Conservation (phyloP, 1,140 invertebrate species). For the Teleopsis dalmanni region DNA sequence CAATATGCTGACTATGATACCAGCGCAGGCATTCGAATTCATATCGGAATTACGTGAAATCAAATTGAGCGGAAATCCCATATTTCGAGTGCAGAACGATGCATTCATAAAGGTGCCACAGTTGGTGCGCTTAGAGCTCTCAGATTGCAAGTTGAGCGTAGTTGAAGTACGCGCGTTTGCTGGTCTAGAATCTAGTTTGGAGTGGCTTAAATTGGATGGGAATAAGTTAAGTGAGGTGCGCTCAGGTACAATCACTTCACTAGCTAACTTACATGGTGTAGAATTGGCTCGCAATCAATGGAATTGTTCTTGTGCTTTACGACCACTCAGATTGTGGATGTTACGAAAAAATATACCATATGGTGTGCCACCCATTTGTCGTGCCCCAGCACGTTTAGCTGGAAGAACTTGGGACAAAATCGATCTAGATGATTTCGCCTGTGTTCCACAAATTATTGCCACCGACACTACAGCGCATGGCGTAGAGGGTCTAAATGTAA, state of each 20-base stretch:
- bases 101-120: slow-evolving; percentile 61
- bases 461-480: slow-evolving; percentile 50
- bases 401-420: slow-evolving; percentile 64
- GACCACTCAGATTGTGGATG: slow-evolving; percentile 71
- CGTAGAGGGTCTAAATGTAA: slow-evolving; percentile 64
- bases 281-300: slow-evolving; percentile 70
- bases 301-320: slow-evolving; percentile 72
- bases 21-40: slow-evolving; percentile 60
- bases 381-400: slow-evolving; percentile 53
- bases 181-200: slow-evolving; percentile 60
- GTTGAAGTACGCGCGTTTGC: slow-evolving; percentile 63
- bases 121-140: slow-evolving; percentile 64
- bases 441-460: slow-evolving; percentile 58
- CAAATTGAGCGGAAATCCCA: slow-evolving; percentile 64
- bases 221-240: slow-evolving; percentile 61
- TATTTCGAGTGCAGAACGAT: slow-evolving; percentile 58
- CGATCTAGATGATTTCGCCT: slow-evolving; percentile 72
- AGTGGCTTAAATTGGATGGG: slow-evolving; percentile 68
- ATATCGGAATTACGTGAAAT: slow-evolving; percentile 68
- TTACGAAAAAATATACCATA: slow-evolving; percentile 64
- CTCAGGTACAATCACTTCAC: slow-evolving; percentile 55
- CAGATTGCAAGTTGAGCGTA: slow-evolving; percentile 57
- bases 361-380: slow-evolving; percentile 60
- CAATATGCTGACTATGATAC: slow-evolving; percentile 59
- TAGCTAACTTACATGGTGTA: slow-evolving; percentile 63